Percentiles rank a stretch among this genome's conserved stretches.
phyloP scores from a whole-genome alignment of 2,888 invertebrate species.

The Cylloceria caligata region DNA sequence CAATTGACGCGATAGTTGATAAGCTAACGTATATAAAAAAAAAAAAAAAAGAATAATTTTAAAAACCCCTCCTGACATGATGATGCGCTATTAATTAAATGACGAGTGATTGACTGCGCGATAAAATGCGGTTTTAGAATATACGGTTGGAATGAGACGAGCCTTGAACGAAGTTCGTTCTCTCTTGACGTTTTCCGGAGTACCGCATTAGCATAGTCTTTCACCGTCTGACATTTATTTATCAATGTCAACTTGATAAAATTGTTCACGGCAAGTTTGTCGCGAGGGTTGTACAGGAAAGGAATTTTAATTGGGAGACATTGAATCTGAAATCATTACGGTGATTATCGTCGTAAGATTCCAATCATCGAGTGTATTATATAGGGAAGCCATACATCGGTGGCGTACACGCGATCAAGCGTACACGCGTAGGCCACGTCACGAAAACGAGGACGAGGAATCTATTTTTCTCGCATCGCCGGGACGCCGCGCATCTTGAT shows the following conservation, averaged over 20 bases:
- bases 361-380: slow-evolving; percentile 37
- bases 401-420: not conserved
- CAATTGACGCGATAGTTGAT: too few relatives aligned
- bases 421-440: slow-evolving; percentile 2
- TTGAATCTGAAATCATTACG: slow-evolving; percentile 43
- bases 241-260: slow-evolving; percentile 25
- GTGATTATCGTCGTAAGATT: slow-evolving; percentile 50
- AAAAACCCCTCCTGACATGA: too few relatives aligned
- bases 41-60: too few relatives aligned
- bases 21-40: too few relatives aligned
- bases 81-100: slow-evolving; percentile 4
- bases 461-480: slow-evolving; percentile 3
- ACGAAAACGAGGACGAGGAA: slow-evolving; percentile 20
- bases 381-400: not conserved
- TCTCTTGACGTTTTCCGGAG: not conserved
- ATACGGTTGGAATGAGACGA: not conserved
- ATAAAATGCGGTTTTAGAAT: not conserved
- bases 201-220: slow-evolving; percentile 5
- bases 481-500: not conserved
- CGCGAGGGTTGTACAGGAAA: slow-evolving; percentile 43
- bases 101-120: not conserved
- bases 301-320: slow-evolving; percentile 69
- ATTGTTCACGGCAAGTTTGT: slow-evolving; percentile 45
- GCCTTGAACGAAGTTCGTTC: not conserved
- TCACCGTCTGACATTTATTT: slow-evolving; percentile 69